Base-by-base conservation (phyloP, 2,888 invertebrate genomes). In the Itoplectis maculator region DNA sequence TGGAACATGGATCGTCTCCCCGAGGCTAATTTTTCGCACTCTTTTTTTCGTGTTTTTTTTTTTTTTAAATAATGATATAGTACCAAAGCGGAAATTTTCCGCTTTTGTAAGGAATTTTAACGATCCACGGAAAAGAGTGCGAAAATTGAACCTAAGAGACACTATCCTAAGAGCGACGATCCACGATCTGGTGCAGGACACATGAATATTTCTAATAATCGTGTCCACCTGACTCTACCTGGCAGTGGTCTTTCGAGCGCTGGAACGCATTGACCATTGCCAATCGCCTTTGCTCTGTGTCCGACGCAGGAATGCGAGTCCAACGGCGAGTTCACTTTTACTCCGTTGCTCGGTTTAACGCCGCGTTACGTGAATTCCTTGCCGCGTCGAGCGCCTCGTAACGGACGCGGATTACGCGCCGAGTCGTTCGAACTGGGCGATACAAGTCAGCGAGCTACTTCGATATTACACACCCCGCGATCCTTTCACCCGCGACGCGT, bases 401-500 rank as follows among this genome's bases (percentile, higher is more conserved):
- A 49, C 7, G 20, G 59, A 13, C 42, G 40, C 37, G 61, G 42
- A 76, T 81, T 76, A 76, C 65, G 66, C 54, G 68, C 51, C 13
- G 20, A 73, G 59, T 73, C 74, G 51, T 81, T 81, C 59, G 63
- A 66, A 78, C 66, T 75, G 49, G 45, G 56, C 65, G 51, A 45
- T 70, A 68, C 74, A 79, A 78, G 42, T 74, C 66, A n/a, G n/a
- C n/a, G n/a, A n/a, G n/a, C n/a, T 79, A 15, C 35, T 61, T 66
- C 56, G 70, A 63, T 61, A 73, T 68, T 23, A n/a, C n/a, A n/a
- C n/a, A n/a, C n/a, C 35, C 35, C n/a, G 69, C 76, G 72, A 72
- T 51, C 79, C 85, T 85, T 85, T 85, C 83, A 83, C 83, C n/a
- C 81, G 65, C 42, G 76, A 73, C 49, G 59, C n/a, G 47, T 65